phyloP scores from a whole-genome alignment of 2,888 invertebrate species.

The Galeruca laticollis region DNA sequence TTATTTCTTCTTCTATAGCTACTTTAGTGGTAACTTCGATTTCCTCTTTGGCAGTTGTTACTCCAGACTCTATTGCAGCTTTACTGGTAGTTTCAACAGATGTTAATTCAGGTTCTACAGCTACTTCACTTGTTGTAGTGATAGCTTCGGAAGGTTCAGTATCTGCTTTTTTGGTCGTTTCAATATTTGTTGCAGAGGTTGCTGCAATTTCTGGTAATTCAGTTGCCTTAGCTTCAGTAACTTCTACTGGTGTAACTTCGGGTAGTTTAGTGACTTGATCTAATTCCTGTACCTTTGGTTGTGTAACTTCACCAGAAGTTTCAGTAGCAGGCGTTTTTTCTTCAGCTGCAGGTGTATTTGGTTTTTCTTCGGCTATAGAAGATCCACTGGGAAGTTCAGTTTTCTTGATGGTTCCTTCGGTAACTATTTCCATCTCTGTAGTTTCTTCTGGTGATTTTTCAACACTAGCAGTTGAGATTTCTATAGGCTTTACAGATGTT shows the following conservation, averaged over 20 bases:
- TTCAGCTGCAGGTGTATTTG: constrained; percentile 30
- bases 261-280: constrained; percentile 5
- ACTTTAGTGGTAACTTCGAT: too few species aligned
- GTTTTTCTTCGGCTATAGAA: constrained; percentile 9
- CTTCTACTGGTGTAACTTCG: constrained; percentile 28
- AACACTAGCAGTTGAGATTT: neutral
- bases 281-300: constrained; percentile 1
- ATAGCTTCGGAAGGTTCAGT: neutral
- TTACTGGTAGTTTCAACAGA: too few species aligned
- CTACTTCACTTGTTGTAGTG: neutral
- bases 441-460: constrained; percentile 7
- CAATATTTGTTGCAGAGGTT: neutral
- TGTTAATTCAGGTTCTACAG: neutral
- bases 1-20: neutral
- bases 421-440: constrained; percentile 19
- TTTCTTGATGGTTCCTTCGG: constrained; percentile 28
- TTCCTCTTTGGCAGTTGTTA: too few species aligned
- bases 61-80: too few species aligned
- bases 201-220: neutral
- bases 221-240: neutral
- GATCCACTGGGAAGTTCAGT: constrained; percentile 33
- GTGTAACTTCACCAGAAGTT: constrained; percentile 23
- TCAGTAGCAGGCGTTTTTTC: constrained; percentile 35
- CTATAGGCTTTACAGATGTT: constrained; percentile 1
- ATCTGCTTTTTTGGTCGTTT: neutral